Conservation (phyloP, 2,113 vertebrate genomes). For the Arvicanthis niloticus region DNA sequence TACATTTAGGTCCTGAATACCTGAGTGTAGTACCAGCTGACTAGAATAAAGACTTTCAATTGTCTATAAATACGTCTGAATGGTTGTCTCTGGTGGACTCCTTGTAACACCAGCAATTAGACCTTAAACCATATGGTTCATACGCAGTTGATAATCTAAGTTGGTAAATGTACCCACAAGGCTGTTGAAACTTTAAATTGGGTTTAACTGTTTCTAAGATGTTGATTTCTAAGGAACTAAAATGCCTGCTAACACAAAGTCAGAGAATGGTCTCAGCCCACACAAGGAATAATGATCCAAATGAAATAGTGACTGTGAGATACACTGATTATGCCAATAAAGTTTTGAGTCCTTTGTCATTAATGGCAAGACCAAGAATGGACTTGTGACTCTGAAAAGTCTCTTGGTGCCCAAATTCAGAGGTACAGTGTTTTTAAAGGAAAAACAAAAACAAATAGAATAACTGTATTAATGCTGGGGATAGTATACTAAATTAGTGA, state of each 20-base stretch:
- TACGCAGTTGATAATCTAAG: not conserved
- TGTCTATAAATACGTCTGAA: not conserved
- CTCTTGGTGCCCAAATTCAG: not conserved
- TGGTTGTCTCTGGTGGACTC: not conserved
- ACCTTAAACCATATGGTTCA: not conserved
- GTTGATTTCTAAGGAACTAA: not conserved
- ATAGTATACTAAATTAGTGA: not conserved
- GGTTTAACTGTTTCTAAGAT: not conserved
- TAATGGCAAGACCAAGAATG: not conserved
- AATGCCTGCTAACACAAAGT: not conserved
- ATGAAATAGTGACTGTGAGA: not conserved
- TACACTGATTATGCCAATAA: not conserved
- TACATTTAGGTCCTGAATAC: not conserved
- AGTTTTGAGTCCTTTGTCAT: not conserved
- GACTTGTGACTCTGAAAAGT: not conserved
- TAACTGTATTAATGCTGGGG: not conserved
- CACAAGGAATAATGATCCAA: not conserved
- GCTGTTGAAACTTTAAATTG: not conserved
- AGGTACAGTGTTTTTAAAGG: not conserved
- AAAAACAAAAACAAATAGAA: not conserved
- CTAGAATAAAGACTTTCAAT: not conserved
- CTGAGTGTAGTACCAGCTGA: not conserved
- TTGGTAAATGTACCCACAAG: not conserved
- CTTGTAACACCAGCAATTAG: not conserved
- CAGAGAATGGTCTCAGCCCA: not conserved